A percentile compares a stretch with the other conserved stretches of the same genome.
These are phyloP conservation scores for Malacoctenus gilli DNA, from an alignment of 2,797 vertebrate genomes.

Conservation along the genomic window DNA sequence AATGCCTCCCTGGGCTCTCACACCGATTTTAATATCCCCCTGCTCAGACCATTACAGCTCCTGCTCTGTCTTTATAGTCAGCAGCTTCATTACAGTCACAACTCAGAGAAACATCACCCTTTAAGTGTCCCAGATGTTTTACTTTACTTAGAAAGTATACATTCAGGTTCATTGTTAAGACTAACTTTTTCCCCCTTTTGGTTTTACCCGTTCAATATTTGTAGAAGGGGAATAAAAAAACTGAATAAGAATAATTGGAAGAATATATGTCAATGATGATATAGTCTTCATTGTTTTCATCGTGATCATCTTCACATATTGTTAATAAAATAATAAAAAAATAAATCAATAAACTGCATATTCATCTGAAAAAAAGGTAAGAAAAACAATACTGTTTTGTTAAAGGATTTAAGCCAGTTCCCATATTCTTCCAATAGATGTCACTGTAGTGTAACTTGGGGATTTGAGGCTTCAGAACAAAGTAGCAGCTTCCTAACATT, in stretches of 20 bases:
- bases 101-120: background rate
- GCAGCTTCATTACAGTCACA: constrained; percentile 6
- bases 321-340: too few relatives aligned
- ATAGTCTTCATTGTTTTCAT: too few relatives aligned
- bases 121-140: constrained; percentile 14
- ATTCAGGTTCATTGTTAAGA: too few relatives aligned
- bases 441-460: constrained; percentile 59
- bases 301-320: too few relatives aligned
- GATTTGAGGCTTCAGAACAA: constrained; percentile 1
- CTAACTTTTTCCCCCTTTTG: too few relatives aligned
- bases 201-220: too few relatives aligned
- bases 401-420: constrained; percentile 21
- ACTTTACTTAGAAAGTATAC: constrained; percentile 23
- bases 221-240: too few relatives aligned
- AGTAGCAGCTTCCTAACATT: constrained; percentile 9
- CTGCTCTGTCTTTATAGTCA: constrained; percentile 4
- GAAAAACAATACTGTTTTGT: too few relatives aligned
- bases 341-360: too few relatives aligned
- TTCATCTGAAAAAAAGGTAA: too few relatives aligned
- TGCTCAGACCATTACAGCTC: background rate
- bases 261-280: too few relatives aligned
- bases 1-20: background rate
- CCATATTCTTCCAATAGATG: constrained; percentile 58
- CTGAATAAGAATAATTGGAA: too few relatives aligned
- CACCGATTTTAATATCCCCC: background rate